Percentiles rank a stretch among this genome's conserved stretches.
Conservation (phyloP, 2,888 invertebrate species). For the Charanyca ferruginea region DNA sequence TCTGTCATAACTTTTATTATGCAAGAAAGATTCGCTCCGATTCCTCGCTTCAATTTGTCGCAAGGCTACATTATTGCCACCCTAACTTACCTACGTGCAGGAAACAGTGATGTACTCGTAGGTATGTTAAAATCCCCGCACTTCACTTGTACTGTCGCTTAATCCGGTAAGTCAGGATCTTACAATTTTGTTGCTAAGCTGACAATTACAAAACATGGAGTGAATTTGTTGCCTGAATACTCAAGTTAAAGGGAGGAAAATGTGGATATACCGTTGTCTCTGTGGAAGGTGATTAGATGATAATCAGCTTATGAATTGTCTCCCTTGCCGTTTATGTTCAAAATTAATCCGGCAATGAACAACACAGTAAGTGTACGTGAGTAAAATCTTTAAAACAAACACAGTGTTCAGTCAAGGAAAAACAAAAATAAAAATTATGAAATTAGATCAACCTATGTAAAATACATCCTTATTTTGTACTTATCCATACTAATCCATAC, state of each 20-base stretch:
- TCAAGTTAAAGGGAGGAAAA: conserved; percentile 6
- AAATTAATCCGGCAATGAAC: background rate
- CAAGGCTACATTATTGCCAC: conserved; percentile 29
- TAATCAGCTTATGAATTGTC: background rate
- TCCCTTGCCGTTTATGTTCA: background rate
- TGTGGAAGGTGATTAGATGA: background rate
- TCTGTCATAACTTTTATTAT: background rate
- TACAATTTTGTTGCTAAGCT: conserved; percentile 47
- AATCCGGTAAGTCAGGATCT: conserved; percentile 53
- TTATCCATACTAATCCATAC: no score
- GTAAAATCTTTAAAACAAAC: conserved; percentile 1
- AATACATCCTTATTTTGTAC: no score
- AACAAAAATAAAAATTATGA: background rate
- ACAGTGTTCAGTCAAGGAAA: background rate
- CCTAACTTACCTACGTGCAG: conserved; percentile 33
- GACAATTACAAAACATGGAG: conserved; percentile 55
- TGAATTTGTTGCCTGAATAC: conserved; percentile 22
- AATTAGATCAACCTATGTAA: background rate
- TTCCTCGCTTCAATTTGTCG: conserved; percentile 25
- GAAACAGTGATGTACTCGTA: conserved; percentile 41
- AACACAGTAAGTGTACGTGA: background rate
- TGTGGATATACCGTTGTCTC: background rate
- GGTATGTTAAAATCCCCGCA: conserved; percentile 35
- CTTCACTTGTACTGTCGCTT: conserved; percentile 31
- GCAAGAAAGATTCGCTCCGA: background rate